Conservation (phyloP, 2,797 vertebrate species). For the Helarctos malayanus region DNA sequence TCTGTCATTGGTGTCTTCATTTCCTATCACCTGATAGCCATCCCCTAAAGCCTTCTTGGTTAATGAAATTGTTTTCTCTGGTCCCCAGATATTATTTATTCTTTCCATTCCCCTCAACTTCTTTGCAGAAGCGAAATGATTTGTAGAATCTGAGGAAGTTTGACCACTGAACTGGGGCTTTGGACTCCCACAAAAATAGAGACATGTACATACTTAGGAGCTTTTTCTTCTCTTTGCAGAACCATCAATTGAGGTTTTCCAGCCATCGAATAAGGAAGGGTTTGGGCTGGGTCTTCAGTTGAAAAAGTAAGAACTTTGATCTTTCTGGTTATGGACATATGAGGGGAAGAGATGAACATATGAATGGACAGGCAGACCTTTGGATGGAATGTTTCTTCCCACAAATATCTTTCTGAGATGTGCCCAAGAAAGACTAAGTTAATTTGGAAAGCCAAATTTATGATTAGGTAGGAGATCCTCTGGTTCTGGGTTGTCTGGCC, state of each 20-base stretch:
- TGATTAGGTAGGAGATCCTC: not conserved
- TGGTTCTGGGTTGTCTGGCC: not conserved
- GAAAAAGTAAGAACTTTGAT: conserved; percentile 95
- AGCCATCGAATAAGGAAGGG: conserved; percentile 98
- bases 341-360: not conserved
- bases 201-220: not conserved
- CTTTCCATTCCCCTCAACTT: not conserved
- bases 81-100: not conserved
- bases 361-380: conserved; percentile 5
- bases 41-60: conserved; percentile 15
- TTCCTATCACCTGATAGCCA: not conserved
- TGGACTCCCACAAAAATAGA: conserved; percentile 15
- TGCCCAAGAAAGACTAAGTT: conserved; percentile 56
- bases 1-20: not conserved
- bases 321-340: conserved; percentile 24
- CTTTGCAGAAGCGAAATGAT: not conserved
- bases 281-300: conserved; percentile 98
- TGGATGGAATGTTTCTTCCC: not conserved
- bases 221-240: conserved; percentile 89
- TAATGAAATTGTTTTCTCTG: conserved; percentile 66
- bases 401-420: conserved; percentile 41
- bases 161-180: conserved; percentile 1
- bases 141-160: conserved; percentile 69
- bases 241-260: conserved; percentile 98
- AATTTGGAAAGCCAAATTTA: conserved; percentile 30